Conservation (phyloP, 2,888 invertebrate species). For the Cinara cedri region DNA sequence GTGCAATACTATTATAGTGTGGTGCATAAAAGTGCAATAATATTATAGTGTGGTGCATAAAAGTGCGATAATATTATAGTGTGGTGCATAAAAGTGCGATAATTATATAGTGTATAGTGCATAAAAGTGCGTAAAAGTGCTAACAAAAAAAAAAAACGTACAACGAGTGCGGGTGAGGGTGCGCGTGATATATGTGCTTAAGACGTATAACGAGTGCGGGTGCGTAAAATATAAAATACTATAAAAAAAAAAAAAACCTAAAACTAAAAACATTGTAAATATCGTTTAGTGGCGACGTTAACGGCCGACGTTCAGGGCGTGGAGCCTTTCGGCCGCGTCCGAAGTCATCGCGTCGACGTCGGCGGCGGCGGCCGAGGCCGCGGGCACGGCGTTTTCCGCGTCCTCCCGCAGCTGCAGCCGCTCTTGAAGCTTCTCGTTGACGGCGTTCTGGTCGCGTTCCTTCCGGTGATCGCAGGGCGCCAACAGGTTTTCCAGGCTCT, state of each 20-base stretch:
- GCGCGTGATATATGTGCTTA: no score
- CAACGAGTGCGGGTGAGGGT: neutral
- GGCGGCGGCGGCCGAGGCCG: no score
- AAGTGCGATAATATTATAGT: no score
- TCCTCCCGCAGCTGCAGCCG: conserved; percentile 62
- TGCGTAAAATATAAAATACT: neutral
- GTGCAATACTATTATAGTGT: no score
- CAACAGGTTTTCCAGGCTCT: conserved; percentile 69
- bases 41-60: neutral
- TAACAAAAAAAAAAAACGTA: conserved; percentile 9
- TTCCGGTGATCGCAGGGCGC: conserved; percentile 64
- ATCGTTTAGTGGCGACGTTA: neutral
- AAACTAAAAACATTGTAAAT: no score
- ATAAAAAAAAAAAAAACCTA: neutral
- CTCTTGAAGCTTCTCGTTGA: conserved; percentile 64
- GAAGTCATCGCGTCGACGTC: neutral
- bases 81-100: conserved; percentile 5
- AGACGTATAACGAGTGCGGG: neutral
- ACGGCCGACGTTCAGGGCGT: conserved; percentile 1
- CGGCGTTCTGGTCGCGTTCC: conserved; percentile 64
- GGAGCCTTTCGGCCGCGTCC: conserved; percentile 27
- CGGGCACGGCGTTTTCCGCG: conserved; percentile 18
- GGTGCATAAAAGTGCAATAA: neutral
- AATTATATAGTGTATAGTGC: no score
- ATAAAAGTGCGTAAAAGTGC: neutral